Evolutionary conservation across 2,888 invertebrate genomes (phyloP), one percentile per base, ranked within the genome.

Genomic region (Xestia c-nigrum): DNA sequence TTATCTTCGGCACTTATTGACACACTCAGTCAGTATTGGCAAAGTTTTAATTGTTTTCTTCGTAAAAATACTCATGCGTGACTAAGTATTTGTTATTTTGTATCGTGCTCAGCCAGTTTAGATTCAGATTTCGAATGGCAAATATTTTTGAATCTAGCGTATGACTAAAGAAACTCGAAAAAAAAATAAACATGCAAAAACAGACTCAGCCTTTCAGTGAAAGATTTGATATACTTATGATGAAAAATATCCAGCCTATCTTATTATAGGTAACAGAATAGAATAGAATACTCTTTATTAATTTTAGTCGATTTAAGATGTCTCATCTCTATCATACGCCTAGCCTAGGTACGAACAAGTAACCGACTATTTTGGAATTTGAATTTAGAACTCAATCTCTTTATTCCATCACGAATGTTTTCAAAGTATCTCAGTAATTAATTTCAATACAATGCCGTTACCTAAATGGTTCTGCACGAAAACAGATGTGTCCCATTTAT

Each of bases 401-500:
- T 1, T 19, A 5, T 31, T 31, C 31, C 59, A 43, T 64, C 14
- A 6, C 7, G 12, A 80, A 82, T 55, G 31, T 77, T 65, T 65
- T 59, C 57, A 38, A 57, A 63, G n/a, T 55, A 47, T 57, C 3
- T 46, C 38, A 12, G 14, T 64, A 64, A 67, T 59, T 24, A 57
- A 65, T 72, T 40, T 52, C 52, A 21, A 68, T 43, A 68, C 47
- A 64, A 74, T 71, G 12, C 21, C 65, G 57, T 84, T 9, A 31
- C 31, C 31, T 31, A 63, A 67, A 65, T 73, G 63, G 57, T 72
- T 55, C 14, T 4, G 14, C 72, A 24, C 52, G 31, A 40, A 78
- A 69, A 66, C 85, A 83, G 85, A 77, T 82, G 82, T 38, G 85
- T 63, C n/a, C 82, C 65, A 74, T 74, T 85, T 84, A n/a, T 80